These are phyloP conservation scores for Cephus rjabovi DNA, from an alignment of 2,888 invertebrate genomes.

Conservation along the genomic window DNA sequence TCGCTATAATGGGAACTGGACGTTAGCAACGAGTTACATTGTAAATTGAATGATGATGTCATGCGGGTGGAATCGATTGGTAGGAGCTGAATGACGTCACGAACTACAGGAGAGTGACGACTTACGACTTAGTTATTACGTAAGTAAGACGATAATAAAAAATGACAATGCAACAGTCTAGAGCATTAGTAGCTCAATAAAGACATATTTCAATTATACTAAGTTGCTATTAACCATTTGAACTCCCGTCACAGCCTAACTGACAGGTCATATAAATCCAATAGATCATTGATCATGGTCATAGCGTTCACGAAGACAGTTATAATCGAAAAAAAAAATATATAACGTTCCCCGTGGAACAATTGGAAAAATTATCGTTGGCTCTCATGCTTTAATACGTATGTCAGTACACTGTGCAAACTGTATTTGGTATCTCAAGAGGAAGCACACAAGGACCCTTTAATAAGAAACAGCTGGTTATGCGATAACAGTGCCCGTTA, in stretches of 20 bases:
- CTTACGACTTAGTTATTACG: neutral
- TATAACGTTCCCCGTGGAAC: neutral
- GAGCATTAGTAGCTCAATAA: neutral
- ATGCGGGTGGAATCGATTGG: neutral
- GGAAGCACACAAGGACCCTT: neutral
- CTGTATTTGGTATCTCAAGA: neutral
- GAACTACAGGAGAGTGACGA: neutral
- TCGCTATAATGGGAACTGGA: neutral
- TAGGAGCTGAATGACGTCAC: neutral
- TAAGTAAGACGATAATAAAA: neutral
- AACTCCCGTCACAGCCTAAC: neutral
- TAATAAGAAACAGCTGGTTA: neutral
- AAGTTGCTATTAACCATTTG: neutral
- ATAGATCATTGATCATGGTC: neutral
- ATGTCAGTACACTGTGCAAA: neutral
- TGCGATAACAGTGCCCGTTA: neutral
- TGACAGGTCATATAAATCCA: neutral
- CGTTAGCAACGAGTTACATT: neutral
- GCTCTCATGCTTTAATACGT: neutral
- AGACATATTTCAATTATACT: neutral
- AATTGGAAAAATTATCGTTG: neutral
- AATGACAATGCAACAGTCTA: neutral
- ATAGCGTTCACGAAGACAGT: neutral
- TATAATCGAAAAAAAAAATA: neutral
- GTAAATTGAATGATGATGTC: neutral